These are phyloP conservation scores for Ictalurus punctatus DNA, from an alignment of 2,113 vertebrate genomes.

Conservation along the genomic window DNA sequence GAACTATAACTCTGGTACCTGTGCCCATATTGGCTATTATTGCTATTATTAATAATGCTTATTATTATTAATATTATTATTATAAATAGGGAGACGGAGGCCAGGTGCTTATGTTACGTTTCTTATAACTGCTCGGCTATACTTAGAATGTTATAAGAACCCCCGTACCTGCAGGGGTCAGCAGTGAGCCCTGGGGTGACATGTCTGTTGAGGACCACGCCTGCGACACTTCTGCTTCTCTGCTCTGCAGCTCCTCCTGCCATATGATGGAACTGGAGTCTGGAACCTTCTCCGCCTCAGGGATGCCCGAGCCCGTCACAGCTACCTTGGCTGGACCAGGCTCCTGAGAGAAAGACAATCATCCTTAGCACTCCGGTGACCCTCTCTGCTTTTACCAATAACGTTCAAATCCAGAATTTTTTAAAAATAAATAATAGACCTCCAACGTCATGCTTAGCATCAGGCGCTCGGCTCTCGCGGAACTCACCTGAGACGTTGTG, in stretches of 20 bases:
- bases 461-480: not conserved
- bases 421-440: not conserved
- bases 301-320: slow-evolving; percentile 77
- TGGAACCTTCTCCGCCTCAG: slow-evolving; percentile 74
- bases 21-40: not conserved
- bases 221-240: slow-evolving; percentile 70
- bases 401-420: not conserved
- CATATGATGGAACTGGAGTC: slow-evolving; percentile 80
- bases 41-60: not conserved
- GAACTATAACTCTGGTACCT: not conserved
- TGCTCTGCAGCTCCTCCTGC: slow-evolving; percentile 79
- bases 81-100: not conserved
- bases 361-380: not conserved
- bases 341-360: slow-evolving; percentile 63
- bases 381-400: not conserved
- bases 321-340: slow-evolving; percentile 80
- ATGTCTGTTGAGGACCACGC: slow-evolving; percentile 70
- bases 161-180: slow-evolving; percentile 64
- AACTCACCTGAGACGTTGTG: slow-evolving; percentile 72
- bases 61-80: not conserved
- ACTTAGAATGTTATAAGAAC: not conserved
- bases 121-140: not conserved
- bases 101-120: not conserved
- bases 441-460: not conserved
- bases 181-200: slow-evolving; percentile 61